Evolutionary conservation across 2,113 vertebrate species (phyloP).

Genomic region (Henicopernis longicauda): DNA sequence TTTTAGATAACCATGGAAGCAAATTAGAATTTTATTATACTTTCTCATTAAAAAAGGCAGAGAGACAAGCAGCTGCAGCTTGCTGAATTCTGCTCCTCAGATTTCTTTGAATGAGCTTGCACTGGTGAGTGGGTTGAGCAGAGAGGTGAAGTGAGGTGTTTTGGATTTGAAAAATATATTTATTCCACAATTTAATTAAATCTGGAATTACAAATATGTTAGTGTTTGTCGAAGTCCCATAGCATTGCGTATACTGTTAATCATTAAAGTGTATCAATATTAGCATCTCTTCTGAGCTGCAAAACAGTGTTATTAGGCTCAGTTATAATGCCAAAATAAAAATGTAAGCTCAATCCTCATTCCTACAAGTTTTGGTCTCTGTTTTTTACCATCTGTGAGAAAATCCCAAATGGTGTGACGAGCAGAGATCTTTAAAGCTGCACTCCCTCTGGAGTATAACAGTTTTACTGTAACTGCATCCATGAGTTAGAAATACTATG

Average conservation of each 20-base stretch:
- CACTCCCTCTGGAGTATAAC: background rate
- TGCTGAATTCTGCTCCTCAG: background rate
- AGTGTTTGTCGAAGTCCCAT: background rate
- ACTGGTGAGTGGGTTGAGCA: background rate
- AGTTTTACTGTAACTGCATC: background rate
- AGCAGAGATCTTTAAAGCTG: constrained; percentile 12
- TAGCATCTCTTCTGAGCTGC: background rate
- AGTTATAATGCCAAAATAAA: background rate
- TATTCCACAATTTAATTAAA: constrained; percentile 26
- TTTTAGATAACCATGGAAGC: background rate
- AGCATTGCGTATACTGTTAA: background rate
- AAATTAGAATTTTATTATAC: background rate
- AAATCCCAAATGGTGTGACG: background rate
- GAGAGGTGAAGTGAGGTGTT: background rate
- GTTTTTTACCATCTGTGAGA: background rate
- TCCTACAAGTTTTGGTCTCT: background rate
- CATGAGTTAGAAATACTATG: constrained; percentile 1
- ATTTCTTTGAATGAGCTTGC: constrained; percentile 9
- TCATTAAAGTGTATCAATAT: background rate
- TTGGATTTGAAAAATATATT: background rate
- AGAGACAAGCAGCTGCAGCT: background rate
- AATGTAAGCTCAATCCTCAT: background rate
- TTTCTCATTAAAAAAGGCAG: background rate
- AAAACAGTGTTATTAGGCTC: background rate
- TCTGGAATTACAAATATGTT: background rate